Evolutionary conservation across 2,888 invertebrate species (phyloP).

Genomic region (Cerastis rubricosa): DNA sequence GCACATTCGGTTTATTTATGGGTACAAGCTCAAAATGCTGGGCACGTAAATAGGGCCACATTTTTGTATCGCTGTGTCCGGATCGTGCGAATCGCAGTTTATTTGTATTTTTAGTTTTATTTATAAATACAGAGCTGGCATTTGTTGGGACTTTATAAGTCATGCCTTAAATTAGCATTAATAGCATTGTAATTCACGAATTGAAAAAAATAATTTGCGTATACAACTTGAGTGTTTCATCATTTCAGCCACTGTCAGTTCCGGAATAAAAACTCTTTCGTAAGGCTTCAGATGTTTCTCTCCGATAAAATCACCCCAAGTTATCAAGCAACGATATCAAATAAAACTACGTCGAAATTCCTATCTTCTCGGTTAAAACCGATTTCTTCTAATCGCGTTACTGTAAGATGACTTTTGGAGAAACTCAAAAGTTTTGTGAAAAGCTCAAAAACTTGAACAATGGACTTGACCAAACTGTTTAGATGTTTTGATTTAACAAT

Average conservation of each 20-base stretch:
- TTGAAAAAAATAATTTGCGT: not conserved
- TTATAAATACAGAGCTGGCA: slow-evolving; percentile 33
- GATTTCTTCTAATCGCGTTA: slow-evolving; percentile 74
- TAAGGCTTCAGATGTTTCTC: not conserved
- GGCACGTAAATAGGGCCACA: slow-evolving; percentile 55
- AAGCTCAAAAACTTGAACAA: slow-evolving; percentile 76
- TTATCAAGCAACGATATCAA: slow-evolving; percentile 39
- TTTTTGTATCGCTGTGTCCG: slow-evolving; percentile 46
- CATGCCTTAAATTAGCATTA: slow-evolving; percentile 11
- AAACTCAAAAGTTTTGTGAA: slow-evolving; percentile 68
- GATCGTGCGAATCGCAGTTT: slow-evolving; percentile 33
- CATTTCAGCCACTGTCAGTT: not conserved
- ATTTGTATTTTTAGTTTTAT: slow-evolving; percentile 45
- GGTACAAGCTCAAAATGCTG: slow-evolving; percentile 24
- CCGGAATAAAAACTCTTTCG: not conserved
- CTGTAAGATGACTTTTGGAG: slow-evolving; percentile 74
- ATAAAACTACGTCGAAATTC: slow-evolving; percentile 54
- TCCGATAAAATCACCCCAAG: slow-evolving; percentile 5
- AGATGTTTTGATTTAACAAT: slow-evolving; percentile 76
- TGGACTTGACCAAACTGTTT: slow-evolving; percentile 73
- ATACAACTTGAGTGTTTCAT: not conserved
- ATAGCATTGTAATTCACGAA: not conserved
- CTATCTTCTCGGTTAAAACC: slow-evolving; percentile 50
- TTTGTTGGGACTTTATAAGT: slow-evolving; percentile 26
- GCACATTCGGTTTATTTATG: slow-evolving; percentile 56